Evolutionary conservation across 1,140 invertebrate genomes (phyloP).

Genomic region (Vollenhovia emeryi): DNA sequence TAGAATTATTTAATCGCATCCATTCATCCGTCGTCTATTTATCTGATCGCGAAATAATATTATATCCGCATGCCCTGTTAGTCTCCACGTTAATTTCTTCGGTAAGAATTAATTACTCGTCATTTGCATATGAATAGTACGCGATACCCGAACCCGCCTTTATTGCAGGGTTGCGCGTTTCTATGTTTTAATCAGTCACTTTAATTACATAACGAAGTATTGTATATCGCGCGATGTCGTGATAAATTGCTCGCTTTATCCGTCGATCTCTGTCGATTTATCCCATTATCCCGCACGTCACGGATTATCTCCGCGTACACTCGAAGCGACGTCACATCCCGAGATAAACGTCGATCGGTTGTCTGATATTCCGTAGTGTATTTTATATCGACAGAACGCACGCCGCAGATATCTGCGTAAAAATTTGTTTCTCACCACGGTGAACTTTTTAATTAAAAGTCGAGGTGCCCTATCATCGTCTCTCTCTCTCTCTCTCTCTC

Average conservation of each 20-base stretch:
- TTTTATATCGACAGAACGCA: conserved; percentile 24
- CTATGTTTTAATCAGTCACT: conserved; percentile 48
- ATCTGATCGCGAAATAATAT: conserved; percentile 21
- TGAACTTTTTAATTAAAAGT: conserved; percentile 63
- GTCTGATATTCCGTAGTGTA: conserved; percentile 26
- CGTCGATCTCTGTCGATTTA: conserved; percentile 42
- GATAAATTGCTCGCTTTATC: conserved; percentile 58
- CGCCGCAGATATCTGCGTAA: not conserved
- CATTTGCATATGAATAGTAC: conserved; percentile 24
- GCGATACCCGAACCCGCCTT: not conserved
- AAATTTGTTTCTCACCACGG: conserved; percentile 25
- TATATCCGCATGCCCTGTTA: not conserved
- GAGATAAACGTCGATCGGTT: conserved; percentile 47
- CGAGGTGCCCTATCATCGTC: conserved; percentile 35
- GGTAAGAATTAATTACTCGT: conserved; percentile 28
- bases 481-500: not conserved
- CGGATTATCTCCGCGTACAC: conserved; percentile 51
- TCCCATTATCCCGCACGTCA: conserved; percentile 55
- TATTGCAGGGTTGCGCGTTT: conserved; percentile 12
- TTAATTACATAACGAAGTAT: conserved; percentile 52
- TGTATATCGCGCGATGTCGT: conserved; percentile 20
- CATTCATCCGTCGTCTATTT: not conserved
- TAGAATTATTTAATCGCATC: conserved; percentile 5
- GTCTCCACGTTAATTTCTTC: conserved; percentile 9
- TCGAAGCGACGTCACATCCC: conserved; percentile 41